Evolutionary conservation across 2,888 invertebrate genomes (phyloP), one percentile per base, ranked within the genome.

Genomic region (Xanthorhoe designata): DNA sequence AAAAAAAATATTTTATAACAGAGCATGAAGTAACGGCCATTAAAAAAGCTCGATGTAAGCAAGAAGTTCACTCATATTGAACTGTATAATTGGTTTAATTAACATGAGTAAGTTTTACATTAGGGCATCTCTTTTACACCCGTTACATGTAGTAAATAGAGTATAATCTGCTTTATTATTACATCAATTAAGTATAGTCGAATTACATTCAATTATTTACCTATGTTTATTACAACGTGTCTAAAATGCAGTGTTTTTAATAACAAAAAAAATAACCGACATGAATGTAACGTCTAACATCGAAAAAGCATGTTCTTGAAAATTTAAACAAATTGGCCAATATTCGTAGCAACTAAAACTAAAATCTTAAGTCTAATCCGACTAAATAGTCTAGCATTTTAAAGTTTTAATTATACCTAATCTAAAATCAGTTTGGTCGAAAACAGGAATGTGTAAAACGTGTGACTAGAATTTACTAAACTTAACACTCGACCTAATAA

Each of bases 381-480:
- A 51, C 59, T 51, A 54, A 62, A 55, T 38, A 60, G 55, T 56
- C 66, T 53, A 61, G 64, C 29, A 24, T 51, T 55, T 51, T 55
- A 60, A 59, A 18, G 9, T 50, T 54, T 53, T 24, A 62, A 51
- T 57, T 59, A 51, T 59, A n/a, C n/a, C n/a, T n/a, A 67, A 56
- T 56, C 67, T 63, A 83, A 84, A 78, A 83, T 82, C 81, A 87
- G 91, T 92, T 92, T 92, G 92, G 91, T 92, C 92, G 90, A 88
- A 88, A 92, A 92, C 92, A 92, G 93, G 93, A 93, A 92, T 92
- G 93, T 91, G 83, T 90, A 90, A 90, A 92, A 93, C 92, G 89
- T 86, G 83, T 93, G 93, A 92, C 93, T 93, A 93, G 93, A 93
- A 92, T 93, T 92, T 93, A 88, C 88, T 90, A 92, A 92, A 92